Evolutionary conservation across 2,797 vertebrate genomes (phyloP).

Genomic region (Staurois parvus): DNA sequence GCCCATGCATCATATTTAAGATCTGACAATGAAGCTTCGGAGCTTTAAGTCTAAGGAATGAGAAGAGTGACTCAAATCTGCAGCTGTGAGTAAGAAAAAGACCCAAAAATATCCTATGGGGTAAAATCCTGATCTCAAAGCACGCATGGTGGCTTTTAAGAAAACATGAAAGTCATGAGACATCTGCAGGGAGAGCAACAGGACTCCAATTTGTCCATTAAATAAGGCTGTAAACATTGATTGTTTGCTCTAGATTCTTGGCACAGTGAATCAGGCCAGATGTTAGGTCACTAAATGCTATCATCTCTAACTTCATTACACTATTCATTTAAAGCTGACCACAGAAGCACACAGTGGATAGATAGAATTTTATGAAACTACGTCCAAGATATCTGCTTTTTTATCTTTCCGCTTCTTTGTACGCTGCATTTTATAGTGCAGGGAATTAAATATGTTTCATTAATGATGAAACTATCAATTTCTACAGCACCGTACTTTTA

Average conservation of each 20-base stretch:
- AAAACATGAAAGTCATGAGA: constrained; percentile 55
- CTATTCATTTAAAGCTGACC: constrained; percentile 51
- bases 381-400: not conserved
- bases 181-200: constrained; percentile 55
- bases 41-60: not conserved
- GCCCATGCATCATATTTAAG: not conserved
- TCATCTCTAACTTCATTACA: constrained; percentile 48
- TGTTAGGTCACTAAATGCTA: constrained; percentile 57
- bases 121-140: constrained; percentile 51
- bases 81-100: constrained; percentile 36
- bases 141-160: constrained; percentile 50
- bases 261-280: constrained; percentile 49
- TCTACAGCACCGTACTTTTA: not conserved
- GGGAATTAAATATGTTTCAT: not conserved
- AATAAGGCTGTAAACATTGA: constrained; percentile 59
- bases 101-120: constrained; percentile 42
- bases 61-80: constrained; percentile 21
- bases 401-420: constrained; percentile 1
- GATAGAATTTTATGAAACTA: not conserved
- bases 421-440: not conserved
- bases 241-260: constrained; percentile 56
- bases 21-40: not conserved
- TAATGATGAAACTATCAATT: not conserved
- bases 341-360: constrained; percentile 7
- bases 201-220: constrained; percentile 59